These are phyloP conservation scores for Lonchura striata DNA, from an alignment of 2,113 vertebrate species.

Conservation along the genomic window DNA sequence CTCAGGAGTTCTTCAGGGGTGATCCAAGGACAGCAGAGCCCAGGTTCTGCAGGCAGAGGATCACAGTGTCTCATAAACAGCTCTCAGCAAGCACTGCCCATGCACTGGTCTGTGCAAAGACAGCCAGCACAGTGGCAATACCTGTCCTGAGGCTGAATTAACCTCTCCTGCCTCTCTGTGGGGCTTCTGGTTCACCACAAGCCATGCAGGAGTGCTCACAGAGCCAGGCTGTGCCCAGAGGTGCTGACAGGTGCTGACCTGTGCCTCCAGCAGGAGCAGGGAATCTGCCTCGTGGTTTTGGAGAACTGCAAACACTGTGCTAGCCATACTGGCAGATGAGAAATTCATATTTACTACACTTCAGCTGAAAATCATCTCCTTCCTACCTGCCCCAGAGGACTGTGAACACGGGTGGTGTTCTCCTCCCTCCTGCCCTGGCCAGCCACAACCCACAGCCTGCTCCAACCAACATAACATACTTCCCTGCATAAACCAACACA, in stretches of 20 bases:
- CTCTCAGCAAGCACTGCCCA: not conserved
- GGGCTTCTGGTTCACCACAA: not conserved
- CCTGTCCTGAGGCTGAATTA: not conserved
- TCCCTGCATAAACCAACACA: not conserved
- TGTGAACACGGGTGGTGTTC: not conserved
- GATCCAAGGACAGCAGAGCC: not conserved
- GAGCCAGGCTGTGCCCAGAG: not conserved
- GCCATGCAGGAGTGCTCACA: not conserved
- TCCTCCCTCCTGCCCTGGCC: not conserved
- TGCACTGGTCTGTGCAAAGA: not conserved
- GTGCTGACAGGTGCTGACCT: not conserved
- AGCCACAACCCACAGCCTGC: not conserved
- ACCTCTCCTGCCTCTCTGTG: not conserved
- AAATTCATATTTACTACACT: not conserved
- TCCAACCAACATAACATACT: too few relatives aligned
- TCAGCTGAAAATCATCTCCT: not conserved
- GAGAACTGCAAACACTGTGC: not conserved
- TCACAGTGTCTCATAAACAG: not conserved
- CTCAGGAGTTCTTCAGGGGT: not conserved
- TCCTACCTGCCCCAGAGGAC: not conserved
- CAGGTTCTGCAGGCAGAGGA: not conserved
- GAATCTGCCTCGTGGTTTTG: not conserved
- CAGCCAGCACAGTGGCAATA: not conserved
- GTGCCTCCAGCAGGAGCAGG: fast-evolving
- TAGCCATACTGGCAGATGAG: not conserved